Evolutionary conservation across 2,113 vertebrate genomes (phyloP), one percentile per base, ranked within the genome.

Genomic region (Lophura nycthemera): DNA sequence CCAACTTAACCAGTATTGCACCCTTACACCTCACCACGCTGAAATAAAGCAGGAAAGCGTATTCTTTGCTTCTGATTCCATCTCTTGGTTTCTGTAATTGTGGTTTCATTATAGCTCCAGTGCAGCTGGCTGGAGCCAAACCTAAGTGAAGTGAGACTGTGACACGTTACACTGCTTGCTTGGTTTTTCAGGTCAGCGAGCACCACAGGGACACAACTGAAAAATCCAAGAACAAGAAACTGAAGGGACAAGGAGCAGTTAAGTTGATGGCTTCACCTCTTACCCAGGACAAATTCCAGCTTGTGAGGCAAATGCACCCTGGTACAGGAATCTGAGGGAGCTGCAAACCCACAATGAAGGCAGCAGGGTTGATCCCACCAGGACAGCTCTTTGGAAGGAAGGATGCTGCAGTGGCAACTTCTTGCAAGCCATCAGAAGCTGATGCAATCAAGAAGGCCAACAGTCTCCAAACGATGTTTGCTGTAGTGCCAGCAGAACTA

Each of bases 331-430:
- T 6, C 15, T 11, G 20, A 25, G 19, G 34, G 8, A 43, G 70
- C 11, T 1, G 0, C 40, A 40, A 56, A 34, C 15, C 56, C 56
- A 18, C 18, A 22, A 12, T 14, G 36, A 66, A 73, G 21, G 65
- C 13, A 42, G 6, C 2, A 0, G 43, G 45, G 38, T 19, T 25
- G 20, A 42, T 8, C 34, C n/a, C 1, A 0, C 1, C 40, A 32
- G 54, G 38, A 60, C 10, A 25, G 30, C 36, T 71, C 48, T 69
- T 52, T 30, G 61, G 38, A 54, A 65, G 65, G 57, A 52, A 8
- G 0, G 0, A 38, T 3, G 12, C 17, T 77, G 47, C 47, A 8
- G 19, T 13, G n/a, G 32, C 36, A 14, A 65, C 38, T 56, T 59
- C 57, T 67, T 24, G 56, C 0, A 0, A 56, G 32, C 48, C 22